phyloP scores from a whole-genome alignment of 1,140 invertebrate species.

The Centruroides sculpturatus region DNA sequence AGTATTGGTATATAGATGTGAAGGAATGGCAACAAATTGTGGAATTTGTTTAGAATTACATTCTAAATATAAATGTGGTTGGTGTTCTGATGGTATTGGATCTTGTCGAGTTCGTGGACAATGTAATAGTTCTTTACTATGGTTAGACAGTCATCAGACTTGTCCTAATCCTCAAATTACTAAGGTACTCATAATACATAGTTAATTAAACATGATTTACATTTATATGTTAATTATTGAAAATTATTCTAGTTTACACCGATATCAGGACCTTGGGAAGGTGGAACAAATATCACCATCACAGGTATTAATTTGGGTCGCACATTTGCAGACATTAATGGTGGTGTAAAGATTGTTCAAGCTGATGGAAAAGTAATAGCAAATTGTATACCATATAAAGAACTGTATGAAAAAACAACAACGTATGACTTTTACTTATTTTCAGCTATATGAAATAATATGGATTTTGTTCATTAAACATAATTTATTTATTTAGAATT shows the following conservation, averaged over 20 bases:
- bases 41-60: conserved; percentile 80
- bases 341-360: conserved; percentile 55
- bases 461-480: background rate
- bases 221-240: background rate
- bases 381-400: conserved; percentile 39
- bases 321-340: conserved; percentile 80
- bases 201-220: too few relatives aligned
- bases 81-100: conserved; percentile 65
- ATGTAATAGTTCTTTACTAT: conserved; percentile 42
- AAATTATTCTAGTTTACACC: conserved; percentile 37
- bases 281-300: conserved; percentile 93
- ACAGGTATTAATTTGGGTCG: conserved; percentile 89
- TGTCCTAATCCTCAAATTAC: conserved; percentile 77
- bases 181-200: background rate
- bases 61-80: conserved; percentile 82
- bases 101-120: conserved; percentile 82
- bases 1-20: conserved; percentile 76
- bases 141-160: conserved; percentile 76
- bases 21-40: conserved; percentile 89
- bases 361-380: conserved; percentile 16
- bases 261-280: conserved; percentile 37
- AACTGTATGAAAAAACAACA: conserved; percentile 65
- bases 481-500: conserved; percentile 33
- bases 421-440: conserved; percentile 4
- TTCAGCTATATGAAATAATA: background rate